Evolutionary conservation across 2,888 invertebrate genomes (phyloP).

Genomic region (Dasysyrphus albostriatus): DNA sequence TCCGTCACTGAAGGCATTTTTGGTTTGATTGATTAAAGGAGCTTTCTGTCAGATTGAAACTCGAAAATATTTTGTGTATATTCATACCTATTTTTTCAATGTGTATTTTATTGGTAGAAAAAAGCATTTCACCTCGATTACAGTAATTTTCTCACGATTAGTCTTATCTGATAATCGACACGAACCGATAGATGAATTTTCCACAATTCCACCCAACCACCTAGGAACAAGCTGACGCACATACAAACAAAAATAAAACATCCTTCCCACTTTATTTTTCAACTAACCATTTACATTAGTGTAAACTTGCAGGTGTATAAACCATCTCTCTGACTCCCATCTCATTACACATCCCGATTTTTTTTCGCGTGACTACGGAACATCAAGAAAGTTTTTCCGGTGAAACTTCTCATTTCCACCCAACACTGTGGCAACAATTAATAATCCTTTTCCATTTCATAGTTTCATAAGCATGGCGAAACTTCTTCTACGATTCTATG

Average conservation of each 20-base stretch:
- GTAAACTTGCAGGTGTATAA: conserved; percentile 45
- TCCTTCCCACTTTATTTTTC: neutral
- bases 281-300: conserved; percentile 37
- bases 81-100: neutral
- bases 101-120: conserved; percentile 9
- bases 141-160: conserved; percentile 64
- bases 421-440: conserved; percentile 63
- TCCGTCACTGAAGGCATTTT: too few relatives aligned
- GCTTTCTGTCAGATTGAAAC: too few relatives aligned
- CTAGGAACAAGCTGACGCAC: neutral
- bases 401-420: conserved; percentile 62
- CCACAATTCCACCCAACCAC: conserved; percentile 35
- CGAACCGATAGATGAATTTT: conserved; percentile 61
- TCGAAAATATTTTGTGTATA: too few relatives aligned
- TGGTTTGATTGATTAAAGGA: too few relatives aligned
- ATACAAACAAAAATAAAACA: neutral
- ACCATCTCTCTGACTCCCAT: conserved; percentile 16
- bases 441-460: conserved; percentile 74
- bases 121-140: conserved; percentile 8
- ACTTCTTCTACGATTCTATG: conserved; percentile 18
- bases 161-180: conserved; percentile 68
- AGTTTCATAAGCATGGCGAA: conserved; percentile 60
- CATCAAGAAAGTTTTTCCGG: conserved; percentile 73
- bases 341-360: conserved; percentile 1
- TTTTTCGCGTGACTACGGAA: conserved; percentile 65